A percentile compares a stretch with the other conserved stretches of the same genome.
Conservation (phyloP, 1,140 invertebrate genomes). For the Ceratina calcarata region DNA sequence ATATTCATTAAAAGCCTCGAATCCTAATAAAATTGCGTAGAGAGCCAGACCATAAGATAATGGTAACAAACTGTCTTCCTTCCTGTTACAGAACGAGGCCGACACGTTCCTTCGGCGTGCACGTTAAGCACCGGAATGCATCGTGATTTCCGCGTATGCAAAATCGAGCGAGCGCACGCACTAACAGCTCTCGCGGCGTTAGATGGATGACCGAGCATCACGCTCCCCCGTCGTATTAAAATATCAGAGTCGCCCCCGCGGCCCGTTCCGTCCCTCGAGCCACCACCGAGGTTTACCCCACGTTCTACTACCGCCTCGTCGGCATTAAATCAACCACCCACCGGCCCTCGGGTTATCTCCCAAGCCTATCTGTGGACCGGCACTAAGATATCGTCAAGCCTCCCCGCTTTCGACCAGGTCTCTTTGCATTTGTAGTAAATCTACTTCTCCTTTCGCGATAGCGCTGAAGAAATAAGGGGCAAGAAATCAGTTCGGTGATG, state of each 20-base stretch:
- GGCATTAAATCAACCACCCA: conserved; percentile 75
- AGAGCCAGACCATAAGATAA: conserved; percentile 67
- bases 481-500: background rate
- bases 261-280: conserved; percentile 2
- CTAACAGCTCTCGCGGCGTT: conserved; percentile 45
- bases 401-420: conserved; percentile 46
- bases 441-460: conserved; percentile 33
- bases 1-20: conserved; percentile 16
- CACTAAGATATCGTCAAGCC: conserved; percentile 58
- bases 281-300: conserved; percentile 28
- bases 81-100: conserved; percentile 70
- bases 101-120: conserved; percentile 8
- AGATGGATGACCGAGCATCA: conserved; percentile 75
- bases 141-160: conserved; percentile 74
- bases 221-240: conserved; percentile 72
- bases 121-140: conserved; percentile 52
- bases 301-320: conserved; percentile 28
- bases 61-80: conserved; percentile 75
- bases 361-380: conserved; percentile 70
- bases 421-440: conserved; percentile 55
- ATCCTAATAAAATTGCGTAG: background rate
- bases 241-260: conserved; percentile 64
- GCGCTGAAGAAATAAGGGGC: background rate
- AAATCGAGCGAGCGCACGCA: conserved; percentile 72
- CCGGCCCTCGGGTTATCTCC: conserved; percentile 73